Evolutionary conservation across 2,888 invertebrate genomes (phyloP).

Genomic region (Kryphioiulus occultus): DNA sequence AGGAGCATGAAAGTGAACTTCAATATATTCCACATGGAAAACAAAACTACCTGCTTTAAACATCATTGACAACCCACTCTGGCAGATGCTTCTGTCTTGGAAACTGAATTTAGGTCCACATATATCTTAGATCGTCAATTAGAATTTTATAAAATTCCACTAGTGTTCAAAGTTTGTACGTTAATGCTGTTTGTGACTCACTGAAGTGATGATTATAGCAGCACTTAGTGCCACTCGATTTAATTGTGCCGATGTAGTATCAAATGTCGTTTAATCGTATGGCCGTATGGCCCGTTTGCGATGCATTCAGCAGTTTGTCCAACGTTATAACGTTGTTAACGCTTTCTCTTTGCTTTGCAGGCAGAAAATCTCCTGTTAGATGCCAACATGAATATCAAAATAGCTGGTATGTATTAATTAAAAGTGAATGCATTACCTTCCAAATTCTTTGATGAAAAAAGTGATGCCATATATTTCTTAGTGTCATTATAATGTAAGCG

Average conservation of each 20-base stretch:
- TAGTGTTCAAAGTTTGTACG: not conserved
- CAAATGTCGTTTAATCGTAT: not conserved
- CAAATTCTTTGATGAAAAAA: not conserved
- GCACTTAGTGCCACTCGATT: not conserved
- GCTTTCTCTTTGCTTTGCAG: conserved; percentile 62
- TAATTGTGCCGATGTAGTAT: not conserved
- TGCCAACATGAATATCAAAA: conserved; percentile 92
- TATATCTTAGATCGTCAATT: too few relatives aligned
- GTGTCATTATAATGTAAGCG: too few relatives aligned
- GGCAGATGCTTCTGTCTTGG: too few relatives aligned
- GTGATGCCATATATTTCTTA: not conserved
- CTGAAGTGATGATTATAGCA: not conserved
- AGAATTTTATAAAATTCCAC: too few relatives aligned
- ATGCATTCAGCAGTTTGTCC: not conserved
- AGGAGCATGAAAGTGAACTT: too few relatives aligned
- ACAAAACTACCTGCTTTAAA: too few relatives aligned
- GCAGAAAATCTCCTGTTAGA: conserved; percentile 96
- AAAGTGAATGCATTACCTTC: not conserved
- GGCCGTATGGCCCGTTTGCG: not conserved
- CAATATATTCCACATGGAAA: too few relatives aligned
- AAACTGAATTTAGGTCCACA: too few relatives aligned
- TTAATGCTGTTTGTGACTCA: not conserved
- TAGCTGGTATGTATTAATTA: conserved; percentile 67
- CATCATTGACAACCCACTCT: too few relatives aligned
- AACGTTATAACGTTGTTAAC: not conserved